phyloP scores from a whole-genome alignment of 2,797 vertebrate genomes.

The Antennarius maculatus region DNA sequence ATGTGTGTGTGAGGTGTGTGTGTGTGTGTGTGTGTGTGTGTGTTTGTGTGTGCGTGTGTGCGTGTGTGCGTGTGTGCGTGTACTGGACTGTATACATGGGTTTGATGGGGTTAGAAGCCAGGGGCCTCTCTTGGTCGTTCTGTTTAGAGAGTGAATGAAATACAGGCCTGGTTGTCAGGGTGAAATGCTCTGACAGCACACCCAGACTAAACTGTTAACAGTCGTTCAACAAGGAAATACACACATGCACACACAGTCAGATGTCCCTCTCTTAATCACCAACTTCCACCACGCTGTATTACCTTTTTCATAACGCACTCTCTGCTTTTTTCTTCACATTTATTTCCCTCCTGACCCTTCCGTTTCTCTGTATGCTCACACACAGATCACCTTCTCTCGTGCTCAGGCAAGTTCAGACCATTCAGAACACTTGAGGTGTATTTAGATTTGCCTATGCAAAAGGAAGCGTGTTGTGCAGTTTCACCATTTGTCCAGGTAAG shows the following conservation, averaged over 20 bases:
- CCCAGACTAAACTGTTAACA: slow-evolving; percentile 59
- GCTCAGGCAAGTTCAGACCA: slow-evolving; percentile 55
- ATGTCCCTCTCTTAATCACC: slow-evolving; percentile 14
- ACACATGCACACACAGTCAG: slow-evolving; percentile 17
- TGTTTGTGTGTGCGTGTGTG: background rate
- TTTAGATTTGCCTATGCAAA: slow-evolving; percentile 32
- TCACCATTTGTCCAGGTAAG: slow-evolving; percentile 43
- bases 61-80: background rate
- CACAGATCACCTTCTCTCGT: slow-evolving; percentile 39
- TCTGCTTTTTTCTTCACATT: slow-evolving; percentile 6
- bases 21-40: background rate
- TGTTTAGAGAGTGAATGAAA: slow-evolving; percentile 68
- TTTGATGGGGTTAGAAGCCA: slow-evolving; percentile 67
- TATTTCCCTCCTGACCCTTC: slow-evolving; percentile 2
- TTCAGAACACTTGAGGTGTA: slow-evolving; percentile 14
- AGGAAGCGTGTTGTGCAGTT: slow-evolving; percentile 25
- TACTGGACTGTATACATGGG: slow-evolving; percentile 18
- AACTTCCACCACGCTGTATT: slow-evolving; percentile 2
- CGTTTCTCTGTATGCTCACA: slow-evolving; percentile 16
- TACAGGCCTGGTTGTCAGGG: slow-evolving; percentile 70
- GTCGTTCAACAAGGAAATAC: slow-evolving; percentile 55
- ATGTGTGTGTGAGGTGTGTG: slow-evolving; percentile 35
- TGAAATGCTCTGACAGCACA: slow-evolving; percentile 70
- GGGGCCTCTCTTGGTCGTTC: slow-evolving; percentile 58
- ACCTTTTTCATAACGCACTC: slow-evolving; percentile 12